phyloP scores from a whole-genome alignment of 2,888 invertebrate species.

The Crepidodera aurea region DNA sequence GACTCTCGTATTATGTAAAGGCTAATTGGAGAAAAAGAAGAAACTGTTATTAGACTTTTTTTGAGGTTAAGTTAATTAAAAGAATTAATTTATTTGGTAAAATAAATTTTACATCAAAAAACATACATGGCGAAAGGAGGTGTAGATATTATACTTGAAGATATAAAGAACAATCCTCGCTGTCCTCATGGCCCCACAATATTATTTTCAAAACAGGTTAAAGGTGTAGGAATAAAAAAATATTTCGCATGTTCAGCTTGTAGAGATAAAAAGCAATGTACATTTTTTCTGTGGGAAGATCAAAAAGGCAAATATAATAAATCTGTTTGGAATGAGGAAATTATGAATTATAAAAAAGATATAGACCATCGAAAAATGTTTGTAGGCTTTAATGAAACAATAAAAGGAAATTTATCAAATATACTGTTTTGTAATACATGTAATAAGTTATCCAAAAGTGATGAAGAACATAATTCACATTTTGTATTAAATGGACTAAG shows the following conservation, averaged over 20 bases:
- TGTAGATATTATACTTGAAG: slow-evolving; percentile 66
- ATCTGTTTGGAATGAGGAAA: slow-evolving; percentile 65
- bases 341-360: slow-evolving; percentile 60
- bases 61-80: too few species aligned
- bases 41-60: too few species aligned
- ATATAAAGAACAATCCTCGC: slow-evolving; percentile 70
- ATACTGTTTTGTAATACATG: slow-evolving; percentile 74
- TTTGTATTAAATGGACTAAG: slow-evolving; percentile 64
- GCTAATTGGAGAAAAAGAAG: too few species aligned
- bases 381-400: slow-evolving; percentile 65
- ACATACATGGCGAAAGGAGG: slow-evolving; percentile 36
- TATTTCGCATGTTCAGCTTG: slow-evolving; percentile 88
- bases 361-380: slow-evolving; percentile 66
- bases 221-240: slow-evolving; percentile 53
- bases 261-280: slow-evolving; percentile 80
- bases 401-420: slow-evolving; percentile 57
- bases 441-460: slow-evolving; percentile 62
- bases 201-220: slow-evolving; percentile 66
- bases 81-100: too few species aligned
- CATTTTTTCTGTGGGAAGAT: slow-evolving; percentile 70
- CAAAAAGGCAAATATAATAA: slow-evolving; percentile 55
- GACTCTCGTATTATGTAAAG: too few species aligned
- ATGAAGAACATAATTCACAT: slow-evolving; percentile 66
- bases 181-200: slow-evolving; percentile 83
- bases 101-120: too few species aligned